Conservation (phyloP, 2,888 invertebrate genomes). For the Drosophila vallismaia region DNA sequence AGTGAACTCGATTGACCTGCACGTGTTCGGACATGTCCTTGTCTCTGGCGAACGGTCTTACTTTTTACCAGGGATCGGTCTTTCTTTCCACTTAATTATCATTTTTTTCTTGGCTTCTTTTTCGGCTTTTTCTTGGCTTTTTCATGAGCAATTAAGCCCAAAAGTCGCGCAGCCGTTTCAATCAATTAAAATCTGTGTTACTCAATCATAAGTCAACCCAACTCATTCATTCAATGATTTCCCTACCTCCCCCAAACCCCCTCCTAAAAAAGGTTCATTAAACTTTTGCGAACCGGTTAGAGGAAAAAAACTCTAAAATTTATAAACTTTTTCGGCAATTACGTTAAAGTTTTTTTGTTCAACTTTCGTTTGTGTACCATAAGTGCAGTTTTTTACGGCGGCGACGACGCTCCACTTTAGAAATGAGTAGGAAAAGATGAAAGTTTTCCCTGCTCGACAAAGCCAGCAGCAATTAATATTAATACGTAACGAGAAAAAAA, state of each 20-base stretch:
- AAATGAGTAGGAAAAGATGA: conserved; percentile 34
- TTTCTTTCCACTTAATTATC: background rate
- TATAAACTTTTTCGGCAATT: conserved; percentile 58
- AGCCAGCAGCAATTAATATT: conserved; percentile 34
- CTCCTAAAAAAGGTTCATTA: conserved; percentile 56
- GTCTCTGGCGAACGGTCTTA: background rate
- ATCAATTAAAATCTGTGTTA: conserved; percentile 75
- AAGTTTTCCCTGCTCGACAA: conserved; percentile 22
- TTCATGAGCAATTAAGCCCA: conserved; percentile 65
- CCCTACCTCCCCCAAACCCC: background rate
- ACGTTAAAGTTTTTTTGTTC: conserved; percentile 51
- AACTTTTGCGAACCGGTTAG: conserved; percentile 69
- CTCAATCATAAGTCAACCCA: conserved; percentile 52
- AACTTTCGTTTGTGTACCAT: conserved; percentile 36
- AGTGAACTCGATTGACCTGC: conserved; percentile 82
- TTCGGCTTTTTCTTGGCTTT: conserved; percentile 25
- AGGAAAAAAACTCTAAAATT: background rate
- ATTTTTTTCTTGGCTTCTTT: conserved; percentile 1
- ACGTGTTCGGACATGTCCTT: conserved; percentile 19
- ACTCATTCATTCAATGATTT: background rate
- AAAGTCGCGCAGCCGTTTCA: conserved; percentile 55
- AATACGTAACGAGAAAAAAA: conserved; percentile 24
- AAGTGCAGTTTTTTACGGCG: conserved; percentile 24
- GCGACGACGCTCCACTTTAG: conserved; percentile 32
- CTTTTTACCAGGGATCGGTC: too few species aligned